Evolutionary conservation across 2,113 vertebrate species (phyloP).

Genomic region (Malurus melanocephalus): DNA sequence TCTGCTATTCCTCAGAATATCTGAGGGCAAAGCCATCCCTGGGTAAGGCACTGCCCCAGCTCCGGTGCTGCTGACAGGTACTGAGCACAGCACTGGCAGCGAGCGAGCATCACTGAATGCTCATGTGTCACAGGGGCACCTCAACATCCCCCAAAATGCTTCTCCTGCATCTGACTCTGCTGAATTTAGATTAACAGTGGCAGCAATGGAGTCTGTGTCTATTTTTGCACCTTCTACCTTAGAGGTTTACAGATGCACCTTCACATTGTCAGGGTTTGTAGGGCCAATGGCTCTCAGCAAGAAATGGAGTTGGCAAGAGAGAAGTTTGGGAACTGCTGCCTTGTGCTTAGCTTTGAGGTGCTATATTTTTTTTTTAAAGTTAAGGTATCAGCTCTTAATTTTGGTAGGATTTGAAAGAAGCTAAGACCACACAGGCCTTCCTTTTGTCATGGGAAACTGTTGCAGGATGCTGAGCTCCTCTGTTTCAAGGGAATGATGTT

Average conservation of each 20-base stretch:
- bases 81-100: accelerated
- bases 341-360: neutral
- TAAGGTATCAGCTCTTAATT: neutral
- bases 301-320: neutral
- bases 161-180: neutral
- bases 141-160: accelerated
- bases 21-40: neutral
- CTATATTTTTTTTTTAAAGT: neutral
- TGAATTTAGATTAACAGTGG: neutral
- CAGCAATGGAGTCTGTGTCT: neutral
- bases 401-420: neutral
- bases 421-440: neutral
- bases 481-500: neutral
- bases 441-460: neutral
- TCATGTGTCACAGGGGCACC: accelerated
- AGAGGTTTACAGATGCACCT: neutral
- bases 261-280: neutral
- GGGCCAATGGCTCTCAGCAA: neutral
- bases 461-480: neutral
- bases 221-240: neutral
- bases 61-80: accelerated
- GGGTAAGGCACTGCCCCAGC: neutral
- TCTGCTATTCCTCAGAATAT: neutral
- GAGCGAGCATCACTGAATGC: neutral
- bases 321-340: neutral